These are phyloP conservation scores for Agrilus cyanescens DNA, from an alignment of 2,888 invertebrate species.

Conservation along the genomic window DNA sequence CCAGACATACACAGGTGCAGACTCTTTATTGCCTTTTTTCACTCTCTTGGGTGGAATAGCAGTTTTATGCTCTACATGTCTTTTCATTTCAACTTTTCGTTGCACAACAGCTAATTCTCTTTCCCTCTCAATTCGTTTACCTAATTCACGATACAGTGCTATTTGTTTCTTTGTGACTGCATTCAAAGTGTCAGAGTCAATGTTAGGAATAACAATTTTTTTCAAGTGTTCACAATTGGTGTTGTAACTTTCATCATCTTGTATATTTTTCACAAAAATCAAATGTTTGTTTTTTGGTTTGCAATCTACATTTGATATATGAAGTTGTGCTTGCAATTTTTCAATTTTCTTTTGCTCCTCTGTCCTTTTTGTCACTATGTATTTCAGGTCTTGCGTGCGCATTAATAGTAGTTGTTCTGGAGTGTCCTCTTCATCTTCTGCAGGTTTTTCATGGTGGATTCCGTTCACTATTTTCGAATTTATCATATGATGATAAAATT, in stretches of 20 bases:
- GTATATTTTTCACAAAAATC: conserved; percentile 56
- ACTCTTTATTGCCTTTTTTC: conserved; percentile 47
- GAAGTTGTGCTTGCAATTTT: conserved; percentile 63
- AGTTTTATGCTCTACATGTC: conserved; percentile 52
- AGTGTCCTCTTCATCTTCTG: conserved; percentile 61
- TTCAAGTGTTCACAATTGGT: conserved; percentile 61
- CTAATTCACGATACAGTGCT: conserved; percentile 59
- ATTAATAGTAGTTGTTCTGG: conserved; percentile 78
- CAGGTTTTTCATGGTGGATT: conserved; percentile 51
- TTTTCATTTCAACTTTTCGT: conserved; percentile 65
- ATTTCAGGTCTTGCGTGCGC: conserved; percentile 85
- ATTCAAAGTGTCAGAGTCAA: conserved; percentile 43
- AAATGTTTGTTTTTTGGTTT: conserved; percentile 61
- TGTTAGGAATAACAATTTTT: conserved; percentile 44
- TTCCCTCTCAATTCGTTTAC: conserved; percentile 66
- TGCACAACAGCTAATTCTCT: conserved; percentile 62
- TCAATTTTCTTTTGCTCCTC: conserved; percentile 71
- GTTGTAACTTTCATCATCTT: conserved; percentile 43
- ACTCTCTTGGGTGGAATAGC: conserved; percentile 51
- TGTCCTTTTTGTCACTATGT: conserved; percentile 62
- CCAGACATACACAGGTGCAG: conserved; percentile 69
- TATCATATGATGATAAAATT: conserved; percentile 96
- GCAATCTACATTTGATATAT: conserved; percentile 66
- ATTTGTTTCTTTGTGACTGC: conserved; percentile 42
- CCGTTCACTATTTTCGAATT: conserved; percentile 61